Evolutionary conservation across 2,113 vertebrate genomes (phyloP).

Genomic region (Tenebrosternarchus preto): DNA sequence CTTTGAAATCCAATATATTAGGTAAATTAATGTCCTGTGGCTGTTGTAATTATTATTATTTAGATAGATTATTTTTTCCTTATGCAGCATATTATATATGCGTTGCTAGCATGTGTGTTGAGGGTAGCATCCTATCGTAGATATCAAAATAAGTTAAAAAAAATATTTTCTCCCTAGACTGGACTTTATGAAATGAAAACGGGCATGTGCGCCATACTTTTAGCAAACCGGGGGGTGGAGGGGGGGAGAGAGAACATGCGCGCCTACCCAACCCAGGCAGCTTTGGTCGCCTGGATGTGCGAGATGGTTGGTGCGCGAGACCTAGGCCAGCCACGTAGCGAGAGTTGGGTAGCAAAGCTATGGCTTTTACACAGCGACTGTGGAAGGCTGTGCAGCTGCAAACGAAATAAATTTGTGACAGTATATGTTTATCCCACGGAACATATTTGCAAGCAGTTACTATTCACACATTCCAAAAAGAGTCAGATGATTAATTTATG

Average conservation of each 20-base stretch:
- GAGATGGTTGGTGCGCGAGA: slow-evolving; percentile 60
- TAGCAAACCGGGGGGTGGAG: slow-evolving; percentile 51
- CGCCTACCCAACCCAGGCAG: slow-evolving; percentile 66
- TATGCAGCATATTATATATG: too few species aligned
- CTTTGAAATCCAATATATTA: too few species aligned
- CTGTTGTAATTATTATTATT: too few species aligned
- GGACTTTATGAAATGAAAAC: slow-evolving; percentile 26
- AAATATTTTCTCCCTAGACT: neutral
- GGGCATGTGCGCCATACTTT: slow-evolving; percentile 60
- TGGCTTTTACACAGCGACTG: slow-evolving; percentile 51
- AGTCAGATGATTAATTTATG: neutral
- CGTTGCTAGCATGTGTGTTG: too few species aligned
- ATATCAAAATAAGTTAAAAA: neutral
- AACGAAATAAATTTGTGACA: neutral
- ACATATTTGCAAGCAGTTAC: neutral
- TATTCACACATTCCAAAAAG: slow-evolving; percentile 36
- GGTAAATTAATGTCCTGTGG: too few species aligned
- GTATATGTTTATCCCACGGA: neutral
- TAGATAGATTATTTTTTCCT: too few species aligned
- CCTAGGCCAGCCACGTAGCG: slow-evolving; percentile 75
- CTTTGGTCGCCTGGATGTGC: slow-evolving; percentile 48
- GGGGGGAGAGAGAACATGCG: slow-evolving; percentile 61
- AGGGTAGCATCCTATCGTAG: too few species aligned
- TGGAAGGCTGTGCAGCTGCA: slow-evolving; percentile 54
- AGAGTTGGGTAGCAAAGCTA: neutral